Conservation (phyloP, 1,140 invertebrate species). For the Palaemon carinicauda region DNA sequence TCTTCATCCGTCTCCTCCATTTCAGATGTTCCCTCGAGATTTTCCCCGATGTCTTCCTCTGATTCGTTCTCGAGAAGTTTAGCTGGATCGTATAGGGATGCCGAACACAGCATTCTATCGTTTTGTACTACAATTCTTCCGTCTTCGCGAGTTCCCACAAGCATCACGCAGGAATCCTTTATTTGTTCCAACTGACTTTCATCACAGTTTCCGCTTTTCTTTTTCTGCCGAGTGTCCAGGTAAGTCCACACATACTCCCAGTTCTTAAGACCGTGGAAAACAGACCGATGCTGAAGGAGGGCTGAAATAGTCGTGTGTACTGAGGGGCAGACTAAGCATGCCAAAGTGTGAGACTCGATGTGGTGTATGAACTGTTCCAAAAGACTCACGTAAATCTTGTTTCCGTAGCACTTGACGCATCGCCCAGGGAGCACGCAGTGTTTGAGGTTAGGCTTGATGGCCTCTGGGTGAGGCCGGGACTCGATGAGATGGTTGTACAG, state of each 20-base stretch:
- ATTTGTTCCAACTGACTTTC: conserved; percentile 2
- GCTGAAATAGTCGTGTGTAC: conserved; percentile 37
- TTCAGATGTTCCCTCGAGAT: background rate
- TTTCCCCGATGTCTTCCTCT: conserved; percentile 4
- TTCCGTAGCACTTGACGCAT: conserved; percentile 38
- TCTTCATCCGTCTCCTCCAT: conserved; percentile 23
- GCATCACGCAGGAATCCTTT: conserved; percentile 38
- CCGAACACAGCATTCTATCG: conserved; percentile 38
- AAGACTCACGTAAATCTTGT: conserved; percentile 20
- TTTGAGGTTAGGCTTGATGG: conserved; percentile 31
- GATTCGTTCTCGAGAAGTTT: background rate
- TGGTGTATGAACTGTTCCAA: conserved; percentile 48
- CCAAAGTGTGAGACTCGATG: conserved; percentile 49
- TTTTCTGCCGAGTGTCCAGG: conserved; percentile 31
- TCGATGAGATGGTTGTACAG: conserved; percentile 52
- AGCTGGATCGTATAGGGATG: background rate
- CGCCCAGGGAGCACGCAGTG: conserved; percentile 18
- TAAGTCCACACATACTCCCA: conserved; percentile 50
- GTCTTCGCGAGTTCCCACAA: conserved; percentile 42
- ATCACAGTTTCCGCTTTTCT: conserved; percentile 39
- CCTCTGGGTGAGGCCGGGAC: conserved; percentile 29
- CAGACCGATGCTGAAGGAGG: conserved; percentile 38
- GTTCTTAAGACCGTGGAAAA: conserved; percentile 44
- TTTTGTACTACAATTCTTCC: conserved; percentile 48
- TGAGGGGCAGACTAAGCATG: conserved; percentile 52